Percentiles rank a stretch among this genome's conserved stretches.
These are phyloP conservation scores for Cyprichromis sp. DNA, from an alignment of 2,113 vertebrate genomes.

Conservation along the genomic window DNA sequence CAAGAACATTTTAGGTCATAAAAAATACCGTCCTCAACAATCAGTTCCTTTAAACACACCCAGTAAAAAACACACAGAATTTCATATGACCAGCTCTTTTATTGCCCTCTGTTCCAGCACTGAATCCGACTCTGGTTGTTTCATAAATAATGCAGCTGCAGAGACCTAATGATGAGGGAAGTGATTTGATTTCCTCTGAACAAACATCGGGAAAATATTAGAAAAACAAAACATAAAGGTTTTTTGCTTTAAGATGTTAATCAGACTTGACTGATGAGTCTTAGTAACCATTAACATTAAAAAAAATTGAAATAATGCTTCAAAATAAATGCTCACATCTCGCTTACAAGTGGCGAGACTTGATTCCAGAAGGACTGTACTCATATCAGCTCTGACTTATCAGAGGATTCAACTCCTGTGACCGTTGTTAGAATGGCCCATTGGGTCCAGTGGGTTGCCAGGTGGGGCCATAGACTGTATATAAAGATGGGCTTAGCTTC, in stretches of 20 bases:
- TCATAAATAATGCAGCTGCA: slow-evolving; percentile 5
- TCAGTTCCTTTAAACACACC: neutral
- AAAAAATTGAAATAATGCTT: neutral
- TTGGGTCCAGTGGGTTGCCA: neutral
- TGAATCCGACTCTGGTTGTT: neutral
- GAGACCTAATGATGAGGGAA: neutral
- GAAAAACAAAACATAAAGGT: neutral
- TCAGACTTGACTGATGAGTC: neutral
- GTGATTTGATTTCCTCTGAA: neutral
- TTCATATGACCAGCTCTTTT: neutral
- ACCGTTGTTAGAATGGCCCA: fast-evolving
- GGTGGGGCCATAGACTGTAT: neutral
- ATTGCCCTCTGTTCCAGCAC: neutral
- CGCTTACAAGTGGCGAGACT: fast-evolving
- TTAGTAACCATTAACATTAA: neutral
- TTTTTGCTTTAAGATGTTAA: neutral
- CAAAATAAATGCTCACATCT: neutral
- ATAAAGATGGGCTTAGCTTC: neutral
- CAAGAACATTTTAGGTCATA: neutral
- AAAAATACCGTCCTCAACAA: neutral
- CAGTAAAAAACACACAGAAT: neutral
- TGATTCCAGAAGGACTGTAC: neutral
- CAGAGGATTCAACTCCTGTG: neutral
- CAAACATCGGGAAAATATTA: neutral
- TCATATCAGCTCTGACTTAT: neutral